Evolutionary conservation across 1,140 invertebrate species (phyloP), one percentile per base, ranked within the genome.

Genomic region (Mycetomoellerius zeteki): DNA sequence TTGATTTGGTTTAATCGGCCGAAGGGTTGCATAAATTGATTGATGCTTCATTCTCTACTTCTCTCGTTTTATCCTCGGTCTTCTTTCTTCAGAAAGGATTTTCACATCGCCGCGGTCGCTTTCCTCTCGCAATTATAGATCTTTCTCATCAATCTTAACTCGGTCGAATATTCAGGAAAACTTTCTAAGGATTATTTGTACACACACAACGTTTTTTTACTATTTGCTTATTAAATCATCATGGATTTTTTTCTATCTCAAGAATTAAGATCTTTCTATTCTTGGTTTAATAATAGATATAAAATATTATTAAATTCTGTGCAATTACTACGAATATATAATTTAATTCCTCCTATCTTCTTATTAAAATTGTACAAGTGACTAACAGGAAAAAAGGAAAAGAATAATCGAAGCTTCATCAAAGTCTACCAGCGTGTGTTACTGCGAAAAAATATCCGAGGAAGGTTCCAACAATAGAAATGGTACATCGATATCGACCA

Each of bases 21-120:
- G 91, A 94, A 94, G 94, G 94, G 93, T 94, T 94, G 91, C 69
- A 75, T 92, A 93, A 95, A 95, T 95, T 94, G 93, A 94, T 94
- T 92, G 93, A 94, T 94, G 93, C 85, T 85, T 90, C 88, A 86
- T 85, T 90, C 92, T 82, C 54, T 72, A 24, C 69, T 58, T 67
- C 76, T 86, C 91, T 72, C 73, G 56, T 60, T 84, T 64, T 47
- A 52, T 85, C 60, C 78, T 86, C 72, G 52, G 30, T 21, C 75
- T 77, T 86, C 50, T 52, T 62, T 86, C 84, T 76, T 62, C 72
- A 3, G 27, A 60, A 19, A 47, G 54, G 10, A 82, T 86, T 86
- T 43, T 82, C 43, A 52, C 56, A 71, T 77, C n/a, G 24, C 27
- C 54, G 8, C 47, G 47, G 50, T 16, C 62, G 67, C 56, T 86